Base-by-base conservation (phyloP, 2,797 vertebrate genomes). In the Chelon labrosus region DNA sequence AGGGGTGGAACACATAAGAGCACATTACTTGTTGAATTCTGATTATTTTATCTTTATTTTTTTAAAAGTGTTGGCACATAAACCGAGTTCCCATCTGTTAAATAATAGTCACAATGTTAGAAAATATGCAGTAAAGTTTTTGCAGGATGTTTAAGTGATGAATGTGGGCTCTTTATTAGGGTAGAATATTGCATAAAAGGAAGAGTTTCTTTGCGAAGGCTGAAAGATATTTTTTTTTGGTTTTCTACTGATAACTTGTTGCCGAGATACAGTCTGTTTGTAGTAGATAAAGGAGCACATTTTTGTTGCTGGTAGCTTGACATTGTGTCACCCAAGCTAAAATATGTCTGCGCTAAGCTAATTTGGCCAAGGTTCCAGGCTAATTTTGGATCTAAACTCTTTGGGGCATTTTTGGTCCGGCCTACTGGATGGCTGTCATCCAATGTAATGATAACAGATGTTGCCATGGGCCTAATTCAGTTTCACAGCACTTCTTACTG, bases 381-480 rank as follows among this genome's bases (percentile, higher is more conserved):
- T 82, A 65, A 79, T 84, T 90, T 80, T 75, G 62, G 75, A 89
- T 75, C 61, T 61, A 55, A 83, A 84, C 51, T 79, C 61, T 79
- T 54, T 13, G 60, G 78, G 51, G 39, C 60, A 62, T 68, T 81
- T 83, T 72, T 60, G 65, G 54, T 84, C 57, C 53, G 25, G 67
- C 64, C 73, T 52, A 57, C 69, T 44, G 72, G 60, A 73, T 71
- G 77, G 82, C 82, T 77, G 73, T 74, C 77, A 79, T 82, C 73
- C 73, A 86, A 65, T 68, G 53, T 77, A 87, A 87, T 72, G 77
- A 85, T 82, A 83, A 75, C 66, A 81, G 74, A 86, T 77, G 73
- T 72, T 64, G 73, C 68, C 67, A 76, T 49, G 68, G 80, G 70
- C 71, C 52, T 75, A 72, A 79, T 86, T 85, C 59, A 84, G 71